A percentile compares a stretch with the other conserved stretches of the same genome.
phyloP scores from a whole-genome alignment of 2,113 vertebrate genomes.

The Poeciliopsis occidentalis region DNA sequence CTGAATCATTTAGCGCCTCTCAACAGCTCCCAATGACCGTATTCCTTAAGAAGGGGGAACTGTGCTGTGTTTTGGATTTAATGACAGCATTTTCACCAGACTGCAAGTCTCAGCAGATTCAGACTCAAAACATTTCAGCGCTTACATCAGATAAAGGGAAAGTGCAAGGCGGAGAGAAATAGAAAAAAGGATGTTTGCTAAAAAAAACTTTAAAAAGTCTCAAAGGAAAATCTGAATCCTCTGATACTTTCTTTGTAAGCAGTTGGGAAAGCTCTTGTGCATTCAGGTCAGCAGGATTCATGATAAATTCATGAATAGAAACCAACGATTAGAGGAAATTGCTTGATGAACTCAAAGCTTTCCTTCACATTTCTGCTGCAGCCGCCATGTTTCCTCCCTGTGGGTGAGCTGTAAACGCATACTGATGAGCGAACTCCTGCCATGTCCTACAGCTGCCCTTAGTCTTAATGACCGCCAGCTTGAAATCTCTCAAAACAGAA shows the following conservation, averaged over 20 bases:
- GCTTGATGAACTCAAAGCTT: constrained; percentile 32
- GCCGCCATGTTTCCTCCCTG: neutral
- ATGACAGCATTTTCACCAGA: constrained; percentile 27
- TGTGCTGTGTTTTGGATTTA: constrained; percentile 6
- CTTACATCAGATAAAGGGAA: constrained; percentile 7
- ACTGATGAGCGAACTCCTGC: constrained; percentile 11
- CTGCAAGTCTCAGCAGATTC: constrained; percentile 25
- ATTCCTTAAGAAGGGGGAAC: constrained; percentile 18
- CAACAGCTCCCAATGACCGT: constrained; percentile 18
- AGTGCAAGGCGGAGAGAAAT: neutral
- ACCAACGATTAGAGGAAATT: constrained; percentile 37
- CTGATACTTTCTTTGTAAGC: constrained; percentile 28
- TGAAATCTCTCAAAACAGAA: constrained; percentile 12
- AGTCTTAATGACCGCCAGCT: neutral
- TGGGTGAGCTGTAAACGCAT: constrained; percentile 21
- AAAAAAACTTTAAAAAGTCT: constrained; percentile 7
- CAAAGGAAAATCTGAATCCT: constrained; percentile 14
- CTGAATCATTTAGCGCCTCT: constrained; percentile 13
- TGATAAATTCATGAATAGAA: constrained; percentile 60
- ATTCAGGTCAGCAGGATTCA: constrained; percentile 46
- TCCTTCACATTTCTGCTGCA: constrained; percentile 14
- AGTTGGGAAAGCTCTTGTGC: constrained; percentile 4
- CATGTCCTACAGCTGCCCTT: constrained; percentile 32
- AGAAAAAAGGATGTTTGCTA: constrained; percentile 8
- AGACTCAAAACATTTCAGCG: constrained; percentile 29